Percentiles rank a stretch among this genome's conserved stretches.
Conservation (phyloP, 1,140 invertebrate species). For the Druon quercuslanigerum region DNA sequence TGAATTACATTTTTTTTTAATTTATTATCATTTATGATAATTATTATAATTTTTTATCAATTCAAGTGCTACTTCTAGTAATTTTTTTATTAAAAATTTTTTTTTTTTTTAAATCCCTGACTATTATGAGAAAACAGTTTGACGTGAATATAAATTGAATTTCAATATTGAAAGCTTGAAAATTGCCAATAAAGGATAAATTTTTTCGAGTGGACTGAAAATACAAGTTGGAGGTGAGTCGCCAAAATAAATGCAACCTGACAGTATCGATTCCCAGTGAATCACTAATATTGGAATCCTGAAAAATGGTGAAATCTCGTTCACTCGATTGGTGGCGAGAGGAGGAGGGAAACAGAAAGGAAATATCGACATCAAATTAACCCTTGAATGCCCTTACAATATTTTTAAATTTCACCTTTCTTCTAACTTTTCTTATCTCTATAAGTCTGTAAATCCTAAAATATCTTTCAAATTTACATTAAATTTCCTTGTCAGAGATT, state of each 20-base stretch:
- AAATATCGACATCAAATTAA: background rate
- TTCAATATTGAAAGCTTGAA: background rate
- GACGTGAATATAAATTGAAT: background rate
- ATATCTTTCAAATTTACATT: no score
- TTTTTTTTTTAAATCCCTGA: no score
- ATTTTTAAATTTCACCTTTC: background rate
- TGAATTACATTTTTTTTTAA: no score
- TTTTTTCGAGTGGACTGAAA: slow-evolving; percentile 16
- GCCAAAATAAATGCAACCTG: slow-evolving; percentile 37
- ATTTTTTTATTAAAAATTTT: no score
- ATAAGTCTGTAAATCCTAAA: no score
- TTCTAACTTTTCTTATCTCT: no score
- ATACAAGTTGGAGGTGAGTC: slow-evolving; percentile 1
- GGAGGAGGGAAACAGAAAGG: background rate
- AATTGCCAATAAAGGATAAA: slow-evolving; percentile 14
- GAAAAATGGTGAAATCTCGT: slow-evolving; percentile 43
- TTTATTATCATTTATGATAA: no score
- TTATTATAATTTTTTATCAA: no score
- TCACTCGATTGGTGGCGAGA: slow-evolving; percentile 36
- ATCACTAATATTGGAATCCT: slow-evolving; percentile 46
- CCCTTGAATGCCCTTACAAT: background rate
- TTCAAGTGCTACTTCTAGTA: no score
- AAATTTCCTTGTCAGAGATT: no score
- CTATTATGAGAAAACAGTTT: background rate
- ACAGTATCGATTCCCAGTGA: slow-evolving; percentile 51